Conservation (phyloP, 1,140 invertebrate genomes). For the Cepaea nemoralis region DNA sequence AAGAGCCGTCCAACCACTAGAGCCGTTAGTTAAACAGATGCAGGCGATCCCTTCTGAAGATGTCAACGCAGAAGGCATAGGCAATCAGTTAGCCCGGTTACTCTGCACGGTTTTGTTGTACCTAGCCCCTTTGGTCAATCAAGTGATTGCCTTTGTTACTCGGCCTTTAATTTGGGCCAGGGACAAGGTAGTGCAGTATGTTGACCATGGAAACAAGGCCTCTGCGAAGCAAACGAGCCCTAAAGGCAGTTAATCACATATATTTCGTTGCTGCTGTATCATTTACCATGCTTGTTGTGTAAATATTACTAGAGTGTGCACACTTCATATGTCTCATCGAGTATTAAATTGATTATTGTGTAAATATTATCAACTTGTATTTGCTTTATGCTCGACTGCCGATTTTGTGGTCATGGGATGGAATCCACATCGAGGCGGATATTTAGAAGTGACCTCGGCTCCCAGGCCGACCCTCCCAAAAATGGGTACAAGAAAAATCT, state of each 20-base stretch:
- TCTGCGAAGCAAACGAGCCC: background rate
- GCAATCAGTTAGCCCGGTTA: background rate
- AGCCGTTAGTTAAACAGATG: background rate
- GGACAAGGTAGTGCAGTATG: background rate
- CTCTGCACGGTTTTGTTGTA: background rate
- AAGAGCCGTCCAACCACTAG: background rate
- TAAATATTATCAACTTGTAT: no score
- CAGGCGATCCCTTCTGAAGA: background rate
- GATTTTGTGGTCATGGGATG: no score
- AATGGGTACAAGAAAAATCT: no score
- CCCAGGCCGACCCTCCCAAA: no score
- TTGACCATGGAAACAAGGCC: background rate
- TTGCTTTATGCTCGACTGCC: no score
- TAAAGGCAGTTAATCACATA: background rate
- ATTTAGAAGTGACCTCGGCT: no score
- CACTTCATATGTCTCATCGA: no score
- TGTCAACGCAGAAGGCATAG: background rate
- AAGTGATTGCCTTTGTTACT: background rate
- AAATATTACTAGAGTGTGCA: no score
- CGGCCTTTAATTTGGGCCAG: background rate
- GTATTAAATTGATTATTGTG: no score
- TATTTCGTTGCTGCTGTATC: no score
- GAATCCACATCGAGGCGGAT: no score
- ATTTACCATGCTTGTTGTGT: no score
- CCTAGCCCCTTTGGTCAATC: background rate